Evolutionary conservation across 64 coral and sea anemone genomes (phyloP).

Genomic region (Dendrophyllia cribrosa): DNA sequence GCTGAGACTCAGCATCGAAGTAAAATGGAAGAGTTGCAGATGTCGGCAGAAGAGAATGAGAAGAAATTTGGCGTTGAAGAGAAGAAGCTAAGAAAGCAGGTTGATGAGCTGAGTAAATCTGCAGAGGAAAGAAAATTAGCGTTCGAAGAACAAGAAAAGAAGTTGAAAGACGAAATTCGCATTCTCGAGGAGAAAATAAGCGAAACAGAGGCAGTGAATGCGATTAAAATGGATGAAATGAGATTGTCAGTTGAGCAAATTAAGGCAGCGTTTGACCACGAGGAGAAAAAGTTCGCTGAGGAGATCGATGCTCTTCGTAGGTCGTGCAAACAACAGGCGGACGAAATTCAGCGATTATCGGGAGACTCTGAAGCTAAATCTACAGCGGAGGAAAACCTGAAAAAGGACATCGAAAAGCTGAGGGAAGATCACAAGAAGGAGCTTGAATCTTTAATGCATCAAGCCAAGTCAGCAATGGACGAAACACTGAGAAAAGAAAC

Average conservation of each 20-base stretch:
- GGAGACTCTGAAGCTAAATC: neutral
- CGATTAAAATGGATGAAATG: constrained; percentile 64
- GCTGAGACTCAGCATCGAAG: constrained; percentile 30
- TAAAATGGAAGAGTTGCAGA: constrained; percentile 64
- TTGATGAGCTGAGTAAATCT: constrained; percentile 3
- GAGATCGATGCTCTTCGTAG: constrained; percentile 41
- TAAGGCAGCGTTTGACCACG: constrained; percentile 62
- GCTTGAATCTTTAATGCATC: neutral
- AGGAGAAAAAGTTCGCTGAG: constrained; percentile 45
- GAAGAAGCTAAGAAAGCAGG: constrained; percentile 17
- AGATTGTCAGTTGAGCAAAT: constrained; percentile 58
- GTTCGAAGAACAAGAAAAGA: constrained; percentile 39
- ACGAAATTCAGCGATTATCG: constrained; percentile 26
- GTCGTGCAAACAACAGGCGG: constrained; percentile 21
- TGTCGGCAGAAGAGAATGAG: constrained; percentile 35
- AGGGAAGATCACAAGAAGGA: constrained; percentile 54
- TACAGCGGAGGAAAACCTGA: constrained; percentile 36
- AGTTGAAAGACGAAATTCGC: constrained; percentile 55
- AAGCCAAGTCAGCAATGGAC: neutral
- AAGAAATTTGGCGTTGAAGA: constrained; percentile 45
- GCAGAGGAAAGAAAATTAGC: constrained; percentile 26
- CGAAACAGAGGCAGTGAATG: constrained; percentile 59
- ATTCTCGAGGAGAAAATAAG: constrained; percentile 74
- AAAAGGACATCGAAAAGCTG: constrained; percentile 50
- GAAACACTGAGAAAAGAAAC: constrained; percentile 56